Conservation (phyloP, 2,888 invertebrate species). For the Idaea aversata region DNA sequence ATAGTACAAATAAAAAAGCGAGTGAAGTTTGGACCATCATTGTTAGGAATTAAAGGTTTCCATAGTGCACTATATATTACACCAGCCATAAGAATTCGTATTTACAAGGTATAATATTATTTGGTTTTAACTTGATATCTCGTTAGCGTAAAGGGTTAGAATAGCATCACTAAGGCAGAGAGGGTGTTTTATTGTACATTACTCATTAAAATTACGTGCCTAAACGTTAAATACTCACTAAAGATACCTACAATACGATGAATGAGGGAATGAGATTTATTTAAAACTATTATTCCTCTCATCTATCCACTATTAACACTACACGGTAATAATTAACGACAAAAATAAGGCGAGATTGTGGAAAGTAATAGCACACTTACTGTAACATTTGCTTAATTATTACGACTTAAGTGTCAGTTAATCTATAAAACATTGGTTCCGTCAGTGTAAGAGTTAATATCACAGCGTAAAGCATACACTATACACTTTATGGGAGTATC, state of each 20-base stretch:
- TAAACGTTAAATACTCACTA: conserved; percentile 52
- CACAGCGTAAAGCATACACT: conserved; percentile 41
- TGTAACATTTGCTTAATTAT: conserved; percentile 48
- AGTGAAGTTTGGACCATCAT: conserved; percentile 80
- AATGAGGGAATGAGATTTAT: conserved; percentile 41
- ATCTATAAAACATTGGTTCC: conserved; percentile 71
- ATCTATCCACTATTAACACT: conserved; percentile 44
- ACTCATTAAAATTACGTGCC: conserved; percentile 62
- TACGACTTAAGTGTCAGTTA: conserved; percentile 56
- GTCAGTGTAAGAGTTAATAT: conserved; percentile 43
- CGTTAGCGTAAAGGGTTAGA: conserved; percentile 70
- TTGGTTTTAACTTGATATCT: conserved; percentile 65
- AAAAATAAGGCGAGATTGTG: conserved; percentile 52
- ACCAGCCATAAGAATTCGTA: conserved; percentile 69
- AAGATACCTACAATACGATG: conserved; percentile 40
- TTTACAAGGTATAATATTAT: conserved; percentile 69
- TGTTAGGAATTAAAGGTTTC: conserved; percentile 78
- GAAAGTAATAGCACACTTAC: conserved; percentile 50
- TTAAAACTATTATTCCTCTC: conserved; percentile 38
- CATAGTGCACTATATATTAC: conserved; percentile 72
- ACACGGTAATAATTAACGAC: conserved; percentile 42
- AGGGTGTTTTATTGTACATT: conserved; percentile 77
- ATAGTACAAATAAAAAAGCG: conserved; percentile 79
- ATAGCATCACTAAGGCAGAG: conserved; percentile 78
- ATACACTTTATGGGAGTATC: background rate